Conservation (phyloP, 2,888 invertebrate species). For the Panzeria rudis region DNA sequence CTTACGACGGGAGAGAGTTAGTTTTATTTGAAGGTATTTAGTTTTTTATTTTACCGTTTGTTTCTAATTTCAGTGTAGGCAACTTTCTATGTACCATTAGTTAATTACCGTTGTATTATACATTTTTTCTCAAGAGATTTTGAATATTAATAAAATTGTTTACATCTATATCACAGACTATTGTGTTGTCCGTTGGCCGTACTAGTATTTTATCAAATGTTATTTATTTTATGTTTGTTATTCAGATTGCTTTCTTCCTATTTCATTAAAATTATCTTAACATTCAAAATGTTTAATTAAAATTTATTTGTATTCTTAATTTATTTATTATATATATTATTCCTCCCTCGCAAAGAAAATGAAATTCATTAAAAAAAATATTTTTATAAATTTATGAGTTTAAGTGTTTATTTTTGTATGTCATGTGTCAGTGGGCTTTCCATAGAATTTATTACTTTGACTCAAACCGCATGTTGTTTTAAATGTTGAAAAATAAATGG, state of each 20-base stretch:
- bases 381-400: background rate
- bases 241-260: background rate
- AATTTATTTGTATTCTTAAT: conserved; percentile 48
- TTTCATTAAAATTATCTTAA: conserved; percentile 22
- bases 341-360: background rate
- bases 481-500: conserved; percentile 12
- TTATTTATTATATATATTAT: conserved; percentile 21
- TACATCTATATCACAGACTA: too few relatives aligned
- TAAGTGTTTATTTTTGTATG: conserved; percentile 11
- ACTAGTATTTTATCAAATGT: conserved; percentile 13
- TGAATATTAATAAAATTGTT: too few relatives aligned
- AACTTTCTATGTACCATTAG: too few relatives aligned
- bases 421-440: conserved; percentile 52
- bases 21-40: too few relatives aligned
- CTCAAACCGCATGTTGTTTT: conserved; percentile 28
- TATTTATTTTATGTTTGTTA: conserved; percentile 7
- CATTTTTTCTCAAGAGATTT: too few relatives aligned
- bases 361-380: background rate
- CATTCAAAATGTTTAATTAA: conserved; percentile 52
- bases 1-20: too few relatives aligned
- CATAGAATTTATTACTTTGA: conserved; percentile 48
- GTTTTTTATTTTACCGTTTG: too few relatives aligned
- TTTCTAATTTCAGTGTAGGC: too few relatives aligned
- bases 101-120: too few relatives aligned
- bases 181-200: too few relatives aligned